Evolutionary conservation across 1,140 invertebrate genomes (phyloP).

Genomic region (Calliopsis andreniformis): DNA sequence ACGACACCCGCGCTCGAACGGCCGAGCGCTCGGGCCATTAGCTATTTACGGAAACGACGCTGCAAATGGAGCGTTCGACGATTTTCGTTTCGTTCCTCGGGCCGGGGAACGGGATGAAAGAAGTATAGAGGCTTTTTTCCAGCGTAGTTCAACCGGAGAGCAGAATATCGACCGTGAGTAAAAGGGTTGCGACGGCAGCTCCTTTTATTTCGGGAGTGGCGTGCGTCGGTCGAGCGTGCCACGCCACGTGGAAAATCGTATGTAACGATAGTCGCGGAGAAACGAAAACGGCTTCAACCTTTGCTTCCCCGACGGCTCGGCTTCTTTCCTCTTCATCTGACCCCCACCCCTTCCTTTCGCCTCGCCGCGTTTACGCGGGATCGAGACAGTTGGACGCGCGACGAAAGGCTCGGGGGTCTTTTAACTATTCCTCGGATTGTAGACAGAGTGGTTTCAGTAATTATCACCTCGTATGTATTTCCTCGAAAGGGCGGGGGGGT

Average conservation of each 20-base stretch:
- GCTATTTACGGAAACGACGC: conserved; percentile 75
- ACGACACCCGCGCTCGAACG: conserved; percentile 68
- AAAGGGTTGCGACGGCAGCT: conserved; percentile 59
- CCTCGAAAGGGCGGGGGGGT: no score
- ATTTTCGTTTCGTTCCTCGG: conserved; percentile 54
- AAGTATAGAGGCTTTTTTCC: conserved; percentile 38
- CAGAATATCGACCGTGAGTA: conserved; percentile 37
- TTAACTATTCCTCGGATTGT: neutral
- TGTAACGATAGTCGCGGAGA: conserved; percentile 47
- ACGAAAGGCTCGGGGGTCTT: conserved; percentile 2
- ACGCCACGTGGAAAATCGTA: conserved; percentile 59
- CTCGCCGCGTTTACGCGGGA: conserved; percentile 22
- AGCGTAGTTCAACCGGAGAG: conserved; percentile 30
- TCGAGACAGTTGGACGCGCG: conserved; percentile 45
- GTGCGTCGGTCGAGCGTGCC: conserved; percentile 37
- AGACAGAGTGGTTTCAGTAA: neutral
- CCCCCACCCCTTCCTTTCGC: conserved; percentile 10
- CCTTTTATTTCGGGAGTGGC: conserved; percentile 63
- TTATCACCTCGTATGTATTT: neutral
- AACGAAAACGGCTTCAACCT: conserved; percentile 35
- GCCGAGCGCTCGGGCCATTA: conserved; percentile 69
- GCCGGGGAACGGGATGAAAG: conserved; percentile 52
- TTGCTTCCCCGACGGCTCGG: conserved; percentile 2
- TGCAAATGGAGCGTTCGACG: conserved; percentile 72
- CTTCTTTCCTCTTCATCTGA: neutral